Evolutionary conservation across 64 coral and sea anemone genomes (phyloP).

Genomic region (Montipora cactus): DNA sequence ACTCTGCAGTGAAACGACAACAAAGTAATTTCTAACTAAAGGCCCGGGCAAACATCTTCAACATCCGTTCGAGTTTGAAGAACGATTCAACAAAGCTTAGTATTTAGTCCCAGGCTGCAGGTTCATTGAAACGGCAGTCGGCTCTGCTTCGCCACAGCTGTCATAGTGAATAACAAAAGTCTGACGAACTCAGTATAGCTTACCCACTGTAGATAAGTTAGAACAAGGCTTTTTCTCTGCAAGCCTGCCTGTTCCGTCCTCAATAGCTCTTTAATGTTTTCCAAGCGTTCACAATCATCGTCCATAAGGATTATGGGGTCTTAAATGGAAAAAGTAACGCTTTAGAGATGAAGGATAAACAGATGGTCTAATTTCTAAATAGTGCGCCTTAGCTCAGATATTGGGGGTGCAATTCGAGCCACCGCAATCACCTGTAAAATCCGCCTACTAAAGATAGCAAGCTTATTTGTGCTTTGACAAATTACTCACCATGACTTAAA

Average conservation of each 20-base stretch:
- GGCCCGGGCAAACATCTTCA: no score
- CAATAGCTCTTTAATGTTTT: slow-evolving; percentile 25
- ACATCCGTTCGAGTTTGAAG: no score
- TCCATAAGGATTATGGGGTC: background rate
- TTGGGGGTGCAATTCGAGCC: background rate
- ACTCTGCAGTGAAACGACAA: no score
- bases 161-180: background rate
- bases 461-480: background rate
- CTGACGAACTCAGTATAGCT: background rate
- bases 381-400: no score
- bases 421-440: no score
- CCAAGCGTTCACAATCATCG: slow-evolving; percentile 7
- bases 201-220: slow-evolving; percentile 44
- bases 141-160: background rate
- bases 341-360: no score
- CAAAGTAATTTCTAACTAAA: no score
- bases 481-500: background rate
- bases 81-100: no score
- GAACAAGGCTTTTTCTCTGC: background rate
- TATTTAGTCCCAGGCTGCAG: background rate
- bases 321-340: background rate
- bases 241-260: background rate
- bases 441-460: background rate
- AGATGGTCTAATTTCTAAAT: no score
- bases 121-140: background rate